Base-by-base conservation (phyloP, 2,113 vertebrate species). In the Ceyx margarethae region DNA sequence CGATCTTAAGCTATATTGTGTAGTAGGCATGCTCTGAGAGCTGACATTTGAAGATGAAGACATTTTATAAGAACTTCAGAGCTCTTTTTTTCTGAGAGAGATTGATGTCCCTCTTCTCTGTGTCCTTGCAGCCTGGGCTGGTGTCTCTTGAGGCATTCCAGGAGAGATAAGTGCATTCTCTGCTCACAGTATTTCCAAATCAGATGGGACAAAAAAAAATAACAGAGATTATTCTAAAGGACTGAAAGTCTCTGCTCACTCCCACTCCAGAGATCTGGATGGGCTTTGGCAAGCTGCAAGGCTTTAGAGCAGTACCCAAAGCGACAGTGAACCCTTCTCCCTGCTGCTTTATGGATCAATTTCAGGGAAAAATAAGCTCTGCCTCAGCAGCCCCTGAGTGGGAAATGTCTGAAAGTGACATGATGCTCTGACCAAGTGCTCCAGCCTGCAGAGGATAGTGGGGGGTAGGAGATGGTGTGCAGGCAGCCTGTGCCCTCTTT, bases 391-490 rank as follows among this genome's bases (percentile, higher is more conserved):
- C 6, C 29, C 19, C 21, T 33, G 14, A 43, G 15, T 71, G 56
- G 35, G 54, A 81, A 83, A 69, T 31, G 11, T 17, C 67, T 81
- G 81, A 25, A 48, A 65, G 40, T 22, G 51, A 26, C 46, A 29
- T 10, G 46, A 20, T 2, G 3, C 10, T 69, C 13, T 2, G 2
- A 46, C 12, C 64, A 18, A 31, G n/a, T 0, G 0, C 6, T 45
- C 26, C 29, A 68, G 68, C 45, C 40, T 11, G 13, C 40, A 43
- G 13, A 35, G 13, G n/a, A 25, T 22, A n/a, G 21, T 0, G 0
- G 20, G 14, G 26, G 21, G 23, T 45, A 9, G 5, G 13, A 48
- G 13, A 9, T 0, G 3, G 17, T 2, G 2, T 9, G 9, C 0
- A 0, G 7, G n/a, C 29, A 86, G 37, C 17, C 67, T 1, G 9